Conservation (phyloP, 1,140 invertebrate genomes). For the Hylaeus anthracinus region DNA sequence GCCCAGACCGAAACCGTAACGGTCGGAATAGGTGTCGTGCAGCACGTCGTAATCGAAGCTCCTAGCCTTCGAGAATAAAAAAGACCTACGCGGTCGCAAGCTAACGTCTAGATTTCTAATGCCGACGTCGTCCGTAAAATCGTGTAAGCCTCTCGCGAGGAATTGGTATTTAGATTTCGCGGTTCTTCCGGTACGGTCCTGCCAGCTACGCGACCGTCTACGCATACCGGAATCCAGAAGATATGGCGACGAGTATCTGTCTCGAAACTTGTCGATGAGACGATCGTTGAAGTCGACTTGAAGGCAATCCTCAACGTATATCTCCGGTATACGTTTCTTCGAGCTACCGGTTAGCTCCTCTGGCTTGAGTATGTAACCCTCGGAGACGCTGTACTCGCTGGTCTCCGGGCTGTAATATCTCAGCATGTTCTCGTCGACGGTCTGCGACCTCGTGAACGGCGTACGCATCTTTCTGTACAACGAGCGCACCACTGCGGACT, state of each 20-base stretch:
- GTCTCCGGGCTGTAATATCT: constrained; percentile 76
- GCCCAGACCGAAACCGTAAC: constrained; percentile 39
- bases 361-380: constrained; percentile 73
- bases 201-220: constrained; percentile 68
- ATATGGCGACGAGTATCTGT: constrained; percentile 52
- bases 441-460: constrained; percentile 78
- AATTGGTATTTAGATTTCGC: constrained; percentile 24
- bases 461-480: constrained; percentile 80
- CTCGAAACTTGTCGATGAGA: constrained; percentile 71
- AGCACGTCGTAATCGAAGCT: constrained; percentile 72
- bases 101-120: constrained; percentile 61
- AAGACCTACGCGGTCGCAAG: constrained; percentile 64
- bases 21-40: constrained; percentile 60
- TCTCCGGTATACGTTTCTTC: constrained; percentile 73
- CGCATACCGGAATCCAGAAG: constrained; percentile 39
- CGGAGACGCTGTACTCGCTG: constrained; percentile 76
- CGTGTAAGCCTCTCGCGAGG: constrained; percentile 43
- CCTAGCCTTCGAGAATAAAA: constrained; percentile 71
- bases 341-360: constrained; percentile 60
- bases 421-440: constrained; percentile 78
- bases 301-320: constrained; percentile 77
- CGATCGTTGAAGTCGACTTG: constrained; percentile 73
- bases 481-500: constrained; percentile 81
- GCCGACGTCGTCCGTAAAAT: constrained; percentile 46
- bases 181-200: constrained; percentile 57